Base-by-base conservation (phyloP, 2,113 vertebrate species). In the Lamprologus ornatipinnis region DNA sequence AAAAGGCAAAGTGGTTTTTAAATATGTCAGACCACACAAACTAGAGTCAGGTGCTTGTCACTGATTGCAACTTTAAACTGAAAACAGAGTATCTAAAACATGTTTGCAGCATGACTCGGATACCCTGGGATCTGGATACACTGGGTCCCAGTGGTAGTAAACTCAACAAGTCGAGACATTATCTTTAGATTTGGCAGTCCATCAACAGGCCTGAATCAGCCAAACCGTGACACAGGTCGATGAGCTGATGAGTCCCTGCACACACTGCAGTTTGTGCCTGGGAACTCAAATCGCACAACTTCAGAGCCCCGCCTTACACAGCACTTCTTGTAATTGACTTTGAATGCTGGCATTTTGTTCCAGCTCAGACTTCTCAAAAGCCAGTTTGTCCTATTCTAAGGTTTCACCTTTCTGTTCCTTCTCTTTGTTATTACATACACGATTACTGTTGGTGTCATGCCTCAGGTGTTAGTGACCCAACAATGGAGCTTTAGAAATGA, bases 11-110 rank as follows among this genome's bases (percentile, higher is more conserved):
- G 5, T 31, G 57, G 26, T 35, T 63, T 53, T 63, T 35, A 33
- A 63, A 63, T 33, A 63, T 63, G 31, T 35, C 31, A 35, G 28
- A 63, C 28, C 58, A 11, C 9, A 63, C 9, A 65, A 65, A 65
- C 17, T 0, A 65, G 31, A 65, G 33, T 7, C 9, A 37, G 6
- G 33, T n/a, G 33, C 0, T 65, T 12, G 19, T 37, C 17, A 0
- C 4, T 65, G 60, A 65, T 0, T 31, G 15, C 28, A 60, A 60
- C 28, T 33, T 60, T 60, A 60, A 60, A 60, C 15, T 33, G 28
- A 60, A 60, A 33, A 33, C 57, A 60, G 0, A 33, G 1, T 4
- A 60, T 33, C 57, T 33, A 60, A 0, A 60, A 60, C 0, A 0
- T 60, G 3, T 10, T 60, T 60, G 26, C 2, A 4, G 28, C 5